phyloP scores from a whole-genome alignment of 2,113 vertebrate genomes.

The Aptenodytes forsteri region DNA sequence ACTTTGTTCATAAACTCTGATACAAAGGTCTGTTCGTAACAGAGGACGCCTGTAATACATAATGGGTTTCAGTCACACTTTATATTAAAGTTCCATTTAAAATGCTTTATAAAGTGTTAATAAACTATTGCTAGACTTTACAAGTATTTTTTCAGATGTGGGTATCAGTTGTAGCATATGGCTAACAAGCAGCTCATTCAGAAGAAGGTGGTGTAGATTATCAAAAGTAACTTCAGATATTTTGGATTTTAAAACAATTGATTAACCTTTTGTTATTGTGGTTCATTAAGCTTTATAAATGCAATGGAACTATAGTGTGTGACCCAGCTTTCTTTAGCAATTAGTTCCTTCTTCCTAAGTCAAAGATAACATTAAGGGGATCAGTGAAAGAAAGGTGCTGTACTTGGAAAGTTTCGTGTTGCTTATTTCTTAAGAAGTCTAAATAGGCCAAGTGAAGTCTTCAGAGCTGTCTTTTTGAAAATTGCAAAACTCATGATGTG shows the following conservation, averaged over 20 bases:
- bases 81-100: conserved; percentile 33
- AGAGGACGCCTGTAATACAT: background rate
- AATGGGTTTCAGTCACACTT: conserved; percentile 21
- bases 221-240: background rate
- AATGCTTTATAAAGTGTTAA: background rate
- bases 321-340: background rate
- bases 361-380: background rate
- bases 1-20: background rate
- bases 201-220: background rate
- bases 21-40: background rate
- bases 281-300: background rate
- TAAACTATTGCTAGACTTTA: background rate
- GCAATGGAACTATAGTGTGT: background rate
- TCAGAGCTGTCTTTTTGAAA: background rate
- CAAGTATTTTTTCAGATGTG: background rate
- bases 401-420: background rate
- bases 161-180: background rate
- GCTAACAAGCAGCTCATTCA: conserved; percentile 15
- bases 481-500: background rate
- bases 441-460: background rate
- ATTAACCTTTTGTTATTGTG: background rate
- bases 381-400: background rate
- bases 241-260: background rate
- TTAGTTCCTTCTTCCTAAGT: background rate
- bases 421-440: background rate